phyloP scores from a whole-genome alignment of 2,113 vertebrate genomes.

The Nettapus auritus region DNA sequence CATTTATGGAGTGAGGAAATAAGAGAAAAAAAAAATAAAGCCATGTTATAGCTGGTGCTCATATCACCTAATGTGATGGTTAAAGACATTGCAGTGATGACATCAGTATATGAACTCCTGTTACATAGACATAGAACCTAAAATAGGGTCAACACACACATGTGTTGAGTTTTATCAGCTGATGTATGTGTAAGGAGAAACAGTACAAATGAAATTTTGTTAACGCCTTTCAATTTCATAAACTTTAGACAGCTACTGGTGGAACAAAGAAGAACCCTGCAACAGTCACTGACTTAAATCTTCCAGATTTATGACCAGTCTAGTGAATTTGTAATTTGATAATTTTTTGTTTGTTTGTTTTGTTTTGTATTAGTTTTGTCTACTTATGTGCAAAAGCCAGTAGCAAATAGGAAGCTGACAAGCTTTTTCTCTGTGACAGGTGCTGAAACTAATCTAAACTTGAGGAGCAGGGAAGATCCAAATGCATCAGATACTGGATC shows the following conservation, averaged over 20 bases:
- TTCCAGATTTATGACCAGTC: not conserved
- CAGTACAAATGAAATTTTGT: not conserved
- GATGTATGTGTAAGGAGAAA: not conserved
- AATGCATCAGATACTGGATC: slow-evolving; percentile 77
- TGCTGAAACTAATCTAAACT: slow-evolving; percentile 92
- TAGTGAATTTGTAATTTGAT: too few relatives aligned
- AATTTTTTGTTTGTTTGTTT: too few relatives aligned
- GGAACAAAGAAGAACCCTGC: not conserved
- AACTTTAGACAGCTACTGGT: not conserved
- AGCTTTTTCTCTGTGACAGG: slow-evolving; percentile 70
- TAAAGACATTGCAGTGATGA: not conserved
- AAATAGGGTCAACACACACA: not conserved
- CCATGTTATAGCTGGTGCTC: not conserved
- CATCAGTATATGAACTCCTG: not conserved
- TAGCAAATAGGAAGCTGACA: not conserved
- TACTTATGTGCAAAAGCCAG: not conserved
- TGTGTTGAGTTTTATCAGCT: not conserved
- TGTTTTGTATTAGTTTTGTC: not conserved
- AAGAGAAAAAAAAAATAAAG: not conserved
- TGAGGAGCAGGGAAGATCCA: slow-evolving; percentile 84
- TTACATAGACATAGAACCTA: not conserved
- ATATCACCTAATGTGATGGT: not conserved
- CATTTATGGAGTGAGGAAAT: not conserved
- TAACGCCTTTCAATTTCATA: not conserved
- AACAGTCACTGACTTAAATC: not conserved